phyloP scores from a whole-genome alignment of 2,113 vertebrate genomes.

The Tachysurus vachellii region DNA sequence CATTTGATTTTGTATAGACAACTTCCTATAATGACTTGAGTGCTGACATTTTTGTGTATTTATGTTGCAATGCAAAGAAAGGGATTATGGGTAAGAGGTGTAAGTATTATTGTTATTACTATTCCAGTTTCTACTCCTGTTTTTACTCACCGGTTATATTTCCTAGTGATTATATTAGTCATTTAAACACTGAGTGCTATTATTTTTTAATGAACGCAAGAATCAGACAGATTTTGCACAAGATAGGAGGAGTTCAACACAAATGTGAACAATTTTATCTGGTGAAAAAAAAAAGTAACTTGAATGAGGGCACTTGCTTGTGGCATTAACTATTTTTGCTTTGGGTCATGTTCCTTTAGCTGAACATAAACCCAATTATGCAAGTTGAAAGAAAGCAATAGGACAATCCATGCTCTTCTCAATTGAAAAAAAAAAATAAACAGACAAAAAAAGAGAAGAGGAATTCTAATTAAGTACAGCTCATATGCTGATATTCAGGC shows the following conservation, averaged over 20 bases:
- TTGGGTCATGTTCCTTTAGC: background rate
- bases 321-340: background rate
- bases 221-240: background rate
- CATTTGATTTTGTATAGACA: slow-evolving; percentile 4
- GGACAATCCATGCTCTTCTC: background rate
- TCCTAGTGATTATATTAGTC: background rate
- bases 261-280: background rate
- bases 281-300: background rate
- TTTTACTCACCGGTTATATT: background rate
- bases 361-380: background rate
- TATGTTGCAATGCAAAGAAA: background rate
- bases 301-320: background rate
- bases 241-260: background rate
- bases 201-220: background rate
- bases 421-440: background rate
- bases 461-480: background rate
- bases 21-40: slow-evolving; percentile 28
- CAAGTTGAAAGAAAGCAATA: background rate
- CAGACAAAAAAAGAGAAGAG: background rate
- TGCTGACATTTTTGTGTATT: background rate
- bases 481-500: background rate
- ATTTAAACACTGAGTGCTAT: background rate
- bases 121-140: background rate
- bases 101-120: background rate
- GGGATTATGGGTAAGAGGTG: background rate